These are phyloP conservation scores for Mycteria americana DNA, from an alignment of 2,797 vertebrate species.

Conservation along the genomic window DNA sequence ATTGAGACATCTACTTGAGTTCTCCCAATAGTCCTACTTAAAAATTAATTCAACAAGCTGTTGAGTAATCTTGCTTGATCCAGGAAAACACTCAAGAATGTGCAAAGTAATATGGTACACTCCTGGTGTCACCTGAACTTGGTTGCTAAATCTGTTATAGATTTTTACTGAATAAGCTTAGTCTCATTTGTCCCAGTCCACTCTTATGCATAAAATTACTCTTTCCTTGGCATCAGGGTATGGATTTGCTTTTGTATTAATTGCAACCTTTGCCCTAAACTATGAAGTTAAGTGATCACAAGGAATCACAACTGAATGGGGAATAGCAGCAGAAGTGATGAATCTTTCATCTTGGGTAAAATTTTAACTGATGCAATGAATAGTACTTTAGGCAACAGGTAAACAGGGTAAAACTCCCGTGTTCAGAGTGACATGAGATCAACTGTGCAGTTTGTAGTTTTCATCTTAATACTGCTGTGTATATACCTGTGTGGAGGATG, in stretches of 20 bases:
- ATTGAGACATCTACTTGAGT: not conserved
- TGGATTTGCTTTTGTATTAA: not conserved
- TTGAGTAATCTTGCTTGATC: not conserved
- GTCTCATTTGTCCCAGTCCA: not conserved
- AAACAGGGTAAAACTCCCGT: not conserved
- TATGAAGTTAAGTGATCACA: not conserved
- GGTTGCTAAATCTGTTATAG: not conserved
- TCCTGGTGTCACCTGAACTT: not conserved
- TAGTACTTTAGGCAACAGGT: not conserved
- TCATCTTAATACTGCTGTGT: not conserved
- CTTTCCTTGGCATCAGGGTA: not conserved
- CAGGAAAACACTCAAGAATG: not conserved
- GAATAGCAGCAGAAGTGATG: not conserved
- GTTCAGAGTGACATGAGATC: not conserved
- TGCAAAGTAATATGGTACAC: not conserved
- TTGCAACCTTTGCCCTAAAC: not conserved
- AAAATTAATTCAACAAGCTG: constrained; percentile 20
- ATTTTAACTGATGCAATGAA: not conserved
- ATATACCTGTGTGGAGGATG: not conserved
- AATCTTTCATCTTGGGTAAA: not conserved
- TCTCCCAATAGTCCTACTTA: not conserved
- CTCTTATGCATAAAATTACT: not conserved
- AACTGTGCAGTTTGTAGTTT: not conserved
- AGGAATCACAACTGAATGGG: not conserved
- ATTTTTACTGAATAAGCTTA: not conserved